A percentile compares a stretch with the other conserved stretches of the same genome.
These are phyloP conservation scores for Ptilodon capucinus DNA, from an alignment of 2,888 invertebrate genomes.

Conservation along the genomic window DNA sequence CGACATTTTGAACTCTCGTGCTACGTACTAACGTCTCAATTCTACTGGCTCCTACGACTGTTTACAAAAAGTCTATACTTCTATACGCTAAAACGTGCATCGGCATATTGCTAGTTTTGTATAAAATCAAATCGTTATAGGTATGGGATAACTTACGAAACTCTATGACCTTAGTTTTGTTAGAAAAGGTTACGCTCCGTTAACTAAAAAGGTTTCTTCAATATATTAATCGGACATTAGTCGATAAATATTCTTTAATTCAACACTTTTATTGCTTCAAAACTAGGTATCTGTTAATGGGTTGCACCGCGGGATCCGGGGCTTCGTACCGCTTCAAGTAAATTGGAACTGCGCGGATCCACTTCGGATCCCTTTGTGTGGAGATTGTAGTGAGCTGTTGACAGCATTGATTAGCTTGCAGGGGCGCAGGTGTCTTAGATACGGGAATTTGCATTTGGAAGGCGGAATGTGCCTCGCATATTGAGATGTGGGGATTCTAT, in stretches of 20 bases:
- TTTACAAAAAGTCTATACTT: too few relatives aligned
- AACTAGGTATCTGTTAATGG: conserved; percentile 61
- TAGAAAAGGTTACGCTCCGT: too few relatives aligned
- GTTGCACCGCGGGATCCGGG: conserved; percentile 38
- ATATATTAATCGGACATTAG: too few relatives aligned
- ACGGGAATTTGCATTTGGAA: conserved; percentile 21
- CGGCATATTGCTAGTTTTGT: too few relatives aligned
- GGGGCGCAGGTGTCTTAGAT: conserved; percentile 35
- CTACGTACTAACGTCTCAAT: too few relatives aligned
- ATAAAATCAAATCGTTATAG: too few relatives aligned
- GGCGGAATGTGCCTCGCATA: not conserved
- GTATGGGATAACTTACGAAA: too few relatives aligned
- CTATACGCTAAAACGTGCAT: too few relatives aligned
- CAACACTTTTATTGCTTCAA: conserved; percentile 33
- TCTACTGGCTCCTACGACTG: too few relatives aligned
- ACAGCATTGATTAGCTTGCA: conserved; percentile 34
- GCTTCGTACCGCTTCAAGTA: conserved; percentile 23
- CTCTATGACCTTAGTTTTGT: too few relatives aligned
- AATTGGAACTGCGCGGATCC: conserved; percentile 24
- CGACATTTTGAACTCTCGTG: too few relatives aligned
- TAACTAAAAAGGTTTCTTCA: too few relatives aligned
- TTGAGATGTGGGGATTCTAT: not conserved
- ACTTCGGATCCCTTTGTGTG: conserved; percentile 20
- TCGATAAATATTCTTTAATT: not conserved
- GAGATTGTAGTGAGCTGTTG: conserved; percentile 27